phyloP scores from a whole-genome alignment of 2,113 vertebrate genomes.

The Tinamus guttatus region DNA sequence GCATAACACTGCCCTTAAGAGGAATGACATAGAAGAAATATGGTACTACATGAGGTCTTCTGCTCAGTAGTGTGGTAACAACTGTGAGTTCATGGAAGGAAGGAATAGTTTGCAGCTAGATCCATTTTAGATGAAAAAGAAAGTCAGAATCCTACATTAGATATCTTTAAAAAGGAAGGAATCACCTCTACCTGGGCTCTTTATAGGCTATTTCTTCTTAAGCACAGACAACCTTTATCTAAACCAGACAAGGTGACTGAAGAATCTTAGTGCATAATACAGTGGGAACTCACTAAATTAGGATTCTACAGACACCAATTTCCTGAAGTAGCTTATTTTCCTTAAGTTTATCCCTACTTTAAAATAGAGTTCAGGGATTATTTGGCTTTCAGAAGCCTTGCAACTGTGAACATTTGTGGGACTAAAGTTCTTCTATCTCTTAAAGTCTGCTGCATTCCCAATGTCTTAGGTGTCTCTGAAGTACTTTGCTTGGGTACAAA shows the following conservation, averaged over 20 bases:
- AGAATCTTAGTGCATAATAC: no score
- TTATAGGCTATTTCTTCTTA: background rate
- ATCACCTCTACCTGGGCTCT: background rate
- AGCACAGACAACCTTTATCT: background rate
- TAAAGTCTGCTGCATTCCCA: background rate
- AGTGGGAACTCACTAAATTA: no score
- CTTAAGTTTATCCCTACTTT: no score
- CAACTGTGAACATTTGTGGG: background rate
- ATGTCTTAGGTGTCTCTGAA: slow-evolving; percentile 20
- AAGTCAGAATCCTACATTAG: background rate
- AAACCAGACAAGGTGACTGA: no score
- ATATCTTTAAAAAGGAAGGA: background rate
- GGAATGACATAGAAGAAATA: background rate
- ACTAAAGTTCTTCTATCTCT: background rate
- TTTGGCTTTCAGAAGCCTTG: background rate
- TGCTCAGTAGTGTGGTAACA: background rate
- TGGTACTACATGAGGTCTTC: background rate
- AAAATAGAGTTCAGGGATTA: background rate
- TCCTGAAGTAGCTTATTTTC: no score
- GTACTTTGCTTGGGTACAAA: slow-evolving; percentile 32
- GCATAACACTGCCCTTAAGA: background rate
- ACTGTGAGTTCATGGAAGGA: background rate
- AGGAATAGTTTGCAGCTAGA: background rate
- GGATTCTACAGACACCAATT: no score
- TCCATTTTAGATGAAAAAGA: background rate